Evolutionary conservation across 2,888 invertebrate species (phyloP), one percentile per base, ranked within the genome.

Genomic region (Himalopsyche tibetana): DNA sequence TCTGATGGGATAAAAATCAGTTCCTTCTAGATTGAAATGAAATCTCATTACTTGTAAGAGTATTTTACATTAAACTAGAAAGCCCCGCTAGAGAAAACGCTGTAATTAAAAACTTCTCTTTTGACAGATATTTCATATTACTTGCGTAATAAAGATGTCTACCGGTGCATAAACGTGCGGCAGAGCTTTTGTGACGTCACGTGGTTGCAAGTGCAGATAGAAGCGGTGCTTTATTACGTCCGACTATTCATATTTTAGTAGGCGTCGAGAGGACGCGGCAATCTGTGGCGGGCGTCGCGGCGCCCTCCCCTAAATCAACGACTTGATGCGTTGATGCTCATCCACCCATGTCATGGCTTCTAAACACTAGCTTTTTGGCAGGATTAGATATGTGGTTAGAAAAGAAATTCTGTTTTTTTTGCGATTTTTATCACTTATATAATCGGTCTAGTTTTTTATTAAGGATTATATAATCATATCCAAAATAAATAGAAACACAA

Each of bases 231-330:
- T 63, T 63, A 63, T 63, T 63, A 28, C 63, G 63, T 63, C 63
- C 63, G 63, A 63, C 63, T 63, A 63, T 63, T 63, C 63, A 63
- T 63, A 63, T 63, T 63, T 63, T 63, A 63, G 63, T 63, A 63
- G 63, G 63, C 63, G 63, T 63, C 63, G 63, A 63, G 19, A 63
- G 63, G 63, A 63, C 63, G 28, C 63, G 28, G 63, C 63, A 63
- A 63, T 63, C 63, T 63, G 63, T 19, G 63, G 63, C 28, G 63
- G 63, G 63, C 63, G 63, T 28, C 63, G 63, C 19, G 63, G 28
- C 63, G 63, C 63, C 19, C 63, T 19, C 63, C 63, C n/a, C 63
- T 63, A 63, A 63, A 63, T 63, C 63, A 63, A 63, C n/a, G 63
- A 63, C 63, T 63, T 63, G 28, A 63, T 63, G 63, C 28, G 63